Evolutionary conservation across 2,888 invertebrate species (phyloP), one percentile per base, ranked within the genome.

Genomic region (Pherbina coryleti): DNA sequence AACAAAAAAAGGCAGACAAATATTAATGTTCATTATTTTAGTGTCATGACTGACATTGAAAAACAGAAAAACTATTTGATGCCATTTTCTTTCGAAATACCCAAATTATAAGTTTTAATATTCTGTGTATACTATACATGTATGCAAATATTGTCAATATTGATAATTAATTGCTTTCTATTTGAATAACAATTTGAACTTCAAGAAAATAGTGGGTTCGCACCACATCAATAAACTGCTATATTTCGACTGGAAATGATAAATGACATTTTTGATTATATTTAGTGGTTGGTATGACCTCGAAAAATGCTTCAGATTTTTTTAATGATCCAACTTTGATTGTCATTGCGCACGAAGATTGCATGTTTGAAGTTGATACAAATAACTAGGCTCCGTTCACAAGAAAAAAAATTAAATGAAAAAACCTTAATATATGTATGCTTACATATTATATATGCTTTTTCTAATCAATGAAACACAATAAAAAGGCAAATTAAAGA

Each of bases 211-310:
- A 14, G n/a, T n/a, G 14, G 44, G 44, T 44, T 44, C 44, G 44
- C 44, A 44, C 44, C 44, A 44, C 44, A 44, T 44, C 44, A 11
- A 44, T 11, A 37, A 7, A 37, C 37, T 37, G 9, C 8, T 37
- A 44, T 44, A 2, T 44, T 44, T 75, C 76, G 78, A 79, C 78
- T 79, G 71, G 78, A 78, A 82, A 78, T 83, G 83, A 83, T 83
- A 83, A 83, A 83, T 81, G 81, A 51, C 75, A 53, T 75, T 72
- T 71, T 64, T 71, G 49, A 62, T 62, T 62, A 37, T 62, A 72
- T 57, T 49, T 37, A 72, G 77, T 77, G 80, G 82, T 80, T 82
- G 76, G 80, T 80, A 81, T 81, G 82, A 81, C 81, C 76, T 78
- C 72, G 69, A 49, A 17, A 51, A 69, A 51, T 25, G 69, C 49